Evolutionary conservation across 1,140 invertebrate genomes (phyloP).

Genomic region (Drosophila eugracilis): DNA sequence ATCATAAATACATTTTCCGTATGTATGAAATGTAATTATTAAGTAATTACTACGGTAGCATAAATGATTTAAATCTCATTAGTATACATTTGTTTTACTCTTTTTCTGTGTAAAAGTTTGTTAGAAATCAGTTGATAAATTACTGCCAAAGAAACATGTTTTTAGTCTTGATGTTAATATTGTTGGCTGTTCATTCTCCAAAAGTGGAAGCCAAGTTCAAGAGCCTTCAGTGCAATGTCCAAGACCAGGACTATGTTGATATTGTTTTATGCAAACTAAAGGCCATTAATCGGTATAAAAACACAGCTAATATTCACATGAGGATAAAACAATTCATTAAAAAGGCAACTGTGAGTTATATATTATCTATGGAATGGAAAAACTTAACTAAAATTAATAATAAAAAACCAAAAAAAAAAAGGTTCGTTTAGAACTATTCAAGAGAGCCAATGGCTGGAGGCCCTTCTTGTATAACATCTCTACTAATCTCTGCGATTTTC

Average conservation of each 20-base stretch:
- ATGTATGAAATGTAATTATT: too few species aligned
- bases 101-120: too few species aligned
- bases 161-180: not conserved
- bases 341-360: not conserved
- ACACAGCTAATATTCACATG: not conserved
- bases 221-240: not conserved
- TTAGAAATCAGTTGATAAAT: not conserved
- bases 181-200: not conserved
- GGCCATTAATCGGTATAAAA: not conserved
- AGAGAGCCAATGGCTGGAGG: too few species aligned
- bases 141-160: not conserved
- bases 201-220: not conserved
- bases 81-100: too few species aligned
- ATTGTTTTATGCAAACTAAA: constrained; percentile 2
- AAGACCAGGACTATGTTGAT: not conserved
- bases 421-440: too few species aligned
- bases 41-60: too few species aligned
- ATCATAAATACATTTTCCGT: not conserved
- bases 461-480: too few species aligned
- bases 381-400: not conserved
- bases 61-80: too few species aligned
- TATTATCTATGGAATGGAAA: not conserved
- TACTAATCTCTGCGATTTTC: too few species aligned
- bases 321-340: not conserved
- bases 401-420: not conserved